Evolutionary conservation across 2,888 invertebrate genomes (phyloP).

Genomic region (Petrophora chlorosata): DNA sequence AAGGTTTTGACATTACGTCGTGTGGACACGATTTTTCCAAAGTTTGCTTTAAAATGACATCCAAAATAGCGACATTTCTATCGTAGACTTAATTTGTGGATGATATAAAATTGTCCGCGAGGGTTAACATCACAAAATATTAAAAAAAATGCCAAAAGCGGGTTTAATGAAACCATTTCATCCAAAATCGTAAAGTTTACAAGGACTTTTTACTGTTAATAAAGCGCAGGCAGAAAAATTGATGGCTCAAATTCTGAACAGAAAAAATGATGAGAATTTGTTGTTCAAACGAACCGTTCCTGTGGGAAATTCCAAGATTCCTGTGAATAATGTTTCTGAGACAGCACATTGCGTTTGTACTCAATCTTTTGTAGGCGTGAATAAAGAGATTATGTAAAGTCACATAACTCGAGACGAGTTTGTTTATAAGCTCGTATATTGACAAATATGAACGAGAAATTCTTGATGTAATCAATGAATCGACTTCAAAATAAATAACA

Average conservation of each 20-base stretch:
- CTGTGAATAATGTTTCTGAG: constrained; percentile 20
- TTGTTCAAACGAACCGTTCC: constrained; percentile 34
- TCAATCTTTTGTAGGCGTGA: constrained; percentile 32
- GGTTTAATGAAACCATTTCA: not conserved
- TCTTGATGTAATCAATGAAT: too few relatives aligned
- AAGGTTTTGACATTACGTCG: too few relatives aligned
- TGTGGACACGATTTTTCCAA: too few relatives aligned
- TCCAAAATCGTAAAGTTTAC: constrained; percentile 4
- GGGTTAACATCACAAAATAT: not conserved
- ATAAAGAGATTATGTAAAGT: constrained; percentile 28
- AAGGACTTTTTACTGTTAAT: constrained; percentile 8
- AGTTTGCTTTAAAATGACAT: too few relatives aligned
- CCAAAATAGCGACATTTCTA: too few relatives aligned
- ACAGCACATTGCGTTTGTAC: constrained; percentile 23
- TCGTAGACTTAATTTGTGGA: too few relatives aligned
- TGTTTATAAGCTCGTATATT: too few relatives aligned
- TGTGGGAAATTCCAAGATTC: constrained; percentile 34
- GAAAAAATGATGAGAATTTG: constrained; percentile 32
- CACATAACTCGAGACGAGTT: not conserved
- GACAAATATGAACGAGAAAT: too few relatives aligned
- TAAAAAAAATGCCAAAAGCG: not conserved
- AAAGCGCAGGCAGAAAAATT: constrained; percentile 17
- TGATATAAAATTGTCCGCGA: too few relatives aligned
- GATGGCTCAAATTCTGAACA: constrained; percentile 25
- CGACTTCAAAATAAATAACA: too few relatives aligned